Evolutionary conservation across 2,113 vertebrate species (phyloP).

Genomic region (Gulo gulo): DNA sequence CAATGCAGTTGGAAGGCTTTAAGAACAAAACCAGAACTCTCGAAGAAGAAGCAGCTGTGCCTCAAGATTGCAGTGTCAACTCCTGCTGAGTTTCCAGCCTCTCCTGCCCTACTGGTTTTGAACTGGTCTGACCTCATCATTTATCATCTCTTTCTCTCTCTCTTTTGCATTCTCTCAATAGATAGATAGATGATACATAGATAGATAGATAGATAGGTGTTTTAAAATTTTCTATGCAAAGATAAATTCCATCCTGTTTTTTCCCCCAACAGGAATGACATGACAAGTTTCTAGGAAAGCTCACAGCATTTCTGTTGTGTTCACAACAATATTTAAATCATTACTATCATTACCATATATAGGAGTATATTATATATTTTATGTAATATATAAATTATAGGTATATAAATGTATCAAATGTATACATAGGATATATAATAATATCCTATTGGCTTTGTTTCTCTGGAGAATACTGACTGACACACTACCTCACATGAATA

Average conservation of each 20-base stretch:
- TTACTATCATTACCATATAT: neutral
- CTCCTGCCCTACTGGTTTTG: neutral
- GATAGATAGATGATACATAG: neutral
- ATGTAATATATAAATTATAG: neutral
- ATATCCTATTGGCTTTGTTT: neutral
- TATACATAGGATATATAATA: neutral
- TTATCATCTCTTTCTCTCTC: neutral
- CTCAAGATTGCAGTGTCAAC: neutral
- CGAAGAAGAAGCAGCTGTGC: neutral
- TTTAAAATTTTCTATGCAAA: neutral
- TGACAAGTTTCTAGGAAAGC: neutral
- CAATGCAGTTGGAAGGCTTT: neutral
- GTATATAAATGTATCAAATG: neutral
- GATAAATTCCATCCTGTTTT: neutral
- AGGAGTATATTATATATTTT: neutral
- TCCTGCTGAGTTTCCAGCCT: neutral
- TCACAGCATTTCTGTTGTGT: neutral
- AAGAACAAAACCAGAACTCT: neutral
- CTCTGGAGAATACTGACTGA: neutral
- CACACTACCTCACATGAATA: neutral
- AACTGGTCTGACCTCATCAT: neutral
- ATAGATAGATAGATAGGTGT: neutral
- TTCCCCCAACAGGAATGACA: neutral
- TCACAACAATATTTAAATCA: neutral
- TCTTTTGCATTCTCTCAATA: neutral